Percentiles rank a stretch among this genome's conserved stretches.
Conservation (phyloP, 2,797 vertebrate genomes). For the Odontamblyopus rebecca region DNA sequence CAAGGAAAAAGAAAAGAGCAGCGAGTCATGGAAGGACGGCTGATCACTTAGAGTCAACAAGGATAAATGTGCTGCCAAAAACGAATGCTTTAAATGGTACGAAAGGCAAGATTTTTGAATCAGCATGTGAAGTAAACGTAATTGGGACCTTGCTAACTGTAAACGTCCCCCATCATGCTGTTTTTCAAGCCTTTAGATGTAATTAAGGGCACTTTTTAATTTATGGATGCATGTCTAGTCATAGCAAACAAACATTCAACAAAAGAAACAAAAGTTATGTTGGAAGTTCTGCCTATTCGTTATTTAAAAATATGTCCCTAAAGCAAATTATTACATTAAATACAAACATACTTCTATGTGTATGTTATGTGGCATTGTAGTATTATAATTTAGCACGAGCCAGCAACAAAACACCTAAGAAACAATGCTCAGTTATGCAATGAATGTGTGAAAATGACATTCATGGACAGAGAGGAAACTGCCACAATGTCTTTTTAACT, state of each 20-base stretch:
- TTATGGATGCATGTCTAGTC: not conserved
- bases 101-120: not conserved
- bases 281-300: too few relatives aligned
- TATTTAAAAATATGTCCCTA: too few relatives aligned
- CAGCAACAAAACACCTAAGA: too few relatives aligned
- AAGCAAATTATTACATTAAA: too few relatives aligned
- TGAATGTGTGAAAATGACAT: too few relatives aligned
- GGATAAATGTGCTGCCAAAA: not conserved
- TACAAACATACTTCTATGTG: too few relatives aligned
- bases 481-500: too few relatives aligned
- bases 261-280: too few relatives aligned
- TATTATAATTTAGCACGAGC: too few relatives aligned
- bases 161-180: not conserved
- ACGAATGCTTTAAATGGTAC: not conserved
- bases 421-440: too few relatives aligned
- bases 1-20: slow-evolving; percentile 32
- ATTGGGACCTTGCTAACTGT: not conserved
- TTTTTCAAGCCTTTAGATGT: not conserved
- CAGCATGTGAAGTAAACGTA: not conserved
- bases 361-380: too few relatives aligned
- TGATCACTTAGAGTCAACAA: not conserved
- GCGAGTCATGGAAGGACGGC: slow-evolving; percentile 14
- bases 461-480: too few relatives aligned
- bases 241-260: not conserved
- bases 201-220: not conserved